phyloP scores from a whole-genome alignment of 2,113 vertebrate species.

The Tachysurus fulvidraco region DNA sequence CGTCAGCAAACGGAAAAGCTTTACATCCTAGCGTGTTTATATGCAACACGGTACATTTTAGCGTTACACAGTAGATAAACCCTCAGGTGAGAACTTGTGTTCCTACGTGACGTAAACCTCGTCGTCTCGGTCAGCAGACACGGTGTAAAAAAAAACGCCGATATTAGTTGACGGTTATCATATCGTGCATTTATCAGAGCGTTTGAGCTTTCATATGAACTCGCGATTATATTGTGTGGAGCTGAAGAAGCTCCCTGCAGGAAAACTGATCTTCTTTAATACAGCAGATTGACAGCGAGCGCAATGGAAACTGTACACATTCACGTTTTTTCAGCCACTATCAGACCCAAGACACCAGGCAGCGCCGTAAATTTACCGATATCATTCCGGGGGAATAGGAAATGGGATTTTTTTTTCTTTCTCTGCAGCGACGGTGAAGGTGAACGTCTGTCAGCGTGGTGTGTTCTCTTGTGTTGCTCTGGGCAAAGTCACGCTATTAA shows the following conservation, averaged over 20 bases:
- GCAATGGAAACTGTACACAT: slow-evolving; percentile 36
- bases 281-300: slow-evolving; percentile 45
- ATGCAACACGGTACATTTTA: too few relatives aligned
- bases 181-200: slow-evolving; percentile 2
- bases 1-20: not conserved
- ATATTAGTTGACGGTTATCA: slow-evolving; percentile 11
- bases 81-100: not conserved
- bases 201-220: slow-evolving; percentile 10
- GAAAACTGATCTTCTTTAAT: slow-evolving; percentile 49
- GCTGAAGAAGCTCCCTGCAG: slow-evolving; percentile 42
- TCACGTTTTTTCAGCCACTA: slow-evolving; percentile 36
- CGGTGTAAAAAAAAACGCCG: not conserved
- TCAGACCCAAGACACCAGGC: slow-evolving; percentile 37
- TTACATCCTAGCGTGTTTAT: not conserved
- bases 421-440: slow-evolving; percentile 12
- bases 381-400: slow-evolving; percentile 36
- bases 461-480: slow-evolving; percentile 22
- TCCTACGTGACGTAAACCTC: not conserved
- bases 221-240: slow-evolving; percentile 22
- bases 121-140: not conserved
- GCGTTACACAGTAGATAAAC: not conserved
- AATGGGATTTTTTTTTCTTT: slow-evolving; percentile 28
- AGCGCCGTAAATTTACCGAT: slow-evolving; percentile 47
- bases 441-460: slow-evolving; percentile 24
- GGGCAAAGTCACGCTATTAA: slow-evolving; percentile 43